Evolutionary conservation across 2,888 invertebrate species (phyloP), one percentile per base, ranked within the genome.

Genomic region (Lepidocyrtoides sp.): DNA sequence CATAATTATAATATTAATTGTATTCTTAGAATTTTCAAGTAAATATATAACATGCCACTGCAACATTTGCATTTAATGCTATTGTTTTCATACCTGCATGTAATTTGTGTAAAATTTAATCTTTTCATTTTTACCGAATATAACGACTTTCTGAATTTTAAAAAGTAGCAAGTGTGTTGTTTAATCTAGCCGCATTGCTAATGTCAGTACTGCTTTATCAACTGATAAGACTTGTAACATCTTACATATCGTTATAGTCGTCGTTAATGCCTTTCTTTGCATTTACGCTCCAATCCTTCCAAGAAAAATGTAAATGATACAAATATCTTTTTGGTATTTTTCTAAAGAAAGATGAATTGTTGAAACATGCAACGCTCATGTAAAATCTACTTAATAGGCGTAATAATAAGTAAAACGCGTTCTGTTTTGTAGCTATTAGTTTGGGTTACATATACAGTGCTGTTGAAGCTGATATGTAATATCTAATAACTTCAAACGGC

Each of bases 331-430:
- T 41, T 44, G 44, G 72, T 23, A 23, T 60, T 82, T 60, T 60
- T 60, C 60, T 41, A 82, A 36, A 54, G 32, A 57, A 79, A 54
- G 20, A 32, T 75, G 54, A 36, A 88, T 81, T 81, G 88, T 41
- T 88, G 20, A 81, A 88, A 88, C 88, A 88, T 88, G 88, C 88
- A 82, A 88, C 88, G 81, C 88, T 88, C 88, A 88, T 88, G 88
- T 88, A 79, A 51, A 79, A 29, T 20, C 10, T 20, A 79, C 17
- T 32, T 72, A 23, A 60, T 26, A 60, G 7, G 4, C 17, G 14
- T 14, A 14, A 63, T 72, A 72, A 72, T 44, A 69, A 69, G 69
- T 8, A 69, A 66, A 60, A 20, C 17, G 32, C 32, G 8, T 69
- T 36, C 44, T 72, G 17, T 41, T 41, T 72, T 72, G 41, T 48